These are phyloP conservation scores for Colius striatus DNA, from an alignment of 2,113 vertebrate species.

Conservation along the genomic window DNA sequence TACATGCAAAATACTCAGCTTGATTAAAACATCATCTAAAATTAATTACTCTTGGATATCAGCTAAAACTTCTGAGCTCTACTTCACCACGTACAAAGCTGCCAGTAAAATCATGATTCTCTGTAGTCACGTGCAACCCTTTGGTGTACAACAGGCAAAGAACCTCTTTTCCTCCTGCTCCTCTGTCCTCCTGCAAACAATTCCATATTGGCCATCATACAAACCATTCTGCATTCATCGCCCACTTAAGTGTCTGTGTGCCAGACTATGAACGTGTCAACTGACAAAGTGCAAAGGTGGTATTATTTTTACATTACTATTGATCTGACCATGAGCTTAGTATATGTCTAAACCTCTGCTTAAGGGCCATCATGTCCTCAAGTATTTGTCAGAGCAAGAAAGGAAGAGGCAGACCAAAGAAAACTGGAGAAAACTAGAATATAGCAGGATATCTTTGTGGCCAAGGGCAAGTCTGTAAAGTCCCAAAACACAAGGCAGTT, in stretches of 20 bases:
- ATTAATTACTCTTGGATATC: not conserved
- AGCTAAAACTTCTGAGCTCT: not conserved
- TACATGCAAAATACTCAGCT: not conserved
- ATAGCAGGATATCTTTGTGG: not conserved
- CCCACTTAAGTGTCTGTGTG: not conserved
- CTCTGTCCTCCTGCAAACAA: not conserved
- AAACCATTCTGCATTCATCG: not conserved
- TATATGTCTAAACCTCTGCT: not conserved
- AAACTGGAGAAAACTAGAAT: not conserved
- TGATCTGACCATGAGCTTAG: not conserved
- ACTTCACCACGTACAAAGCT: not conserved
- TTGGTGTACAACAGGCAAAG: not conserved
- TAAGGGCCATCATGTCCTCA: fast-evolving
- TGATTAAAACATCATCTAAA: not conserved
- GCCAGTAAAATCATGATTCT: not conserved
- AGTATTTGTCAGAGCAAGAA: not conserved
- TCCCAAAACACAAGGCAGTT: not conserved
- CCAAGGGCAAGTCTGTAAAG: not conserved
- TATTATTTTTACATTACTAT: not conserved
- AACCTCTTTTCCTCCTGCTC: not conserved
- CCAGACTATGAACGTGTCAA: fast-evolving
- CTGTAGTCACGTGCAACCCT: not conserved
- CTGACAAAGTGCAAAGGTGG: not conserved
- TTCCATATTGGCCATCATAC: not conserved
- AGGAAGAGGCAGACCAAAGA: not conserved